Conservation (phyloP, 2,888 invertebrate species). For the Tipula confusa region DNA sequence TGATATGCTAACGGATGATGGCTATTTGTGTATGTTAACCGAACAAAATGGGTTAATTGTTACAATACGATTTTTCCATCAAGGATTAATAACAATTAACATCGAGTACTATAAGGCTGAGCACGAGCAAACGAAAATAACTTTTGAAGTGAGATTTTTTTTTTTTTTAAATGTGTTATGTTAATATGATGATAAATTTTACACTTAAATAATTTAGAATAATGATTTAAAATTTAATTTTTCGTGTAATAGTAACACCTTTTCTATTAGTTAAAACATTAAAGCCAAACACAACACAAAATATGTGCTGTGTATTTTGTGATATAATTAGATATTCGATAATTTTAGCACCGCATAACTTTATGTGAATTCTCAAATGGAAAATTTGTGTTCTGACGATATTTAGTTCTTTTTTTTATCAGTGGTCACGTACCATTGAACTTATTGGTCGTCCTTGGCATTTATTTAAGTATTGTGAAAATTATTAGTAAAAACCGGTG, state of each 20-base stretch:
- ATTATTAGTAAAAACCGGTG: neutral
- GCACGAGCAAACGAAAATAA: slow-evolving; percentile 65
- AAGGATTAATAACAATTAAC: slow-evolving; percentile 74
- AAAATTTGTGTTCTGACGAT: neutral
- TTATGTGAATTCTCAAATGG: neutral
- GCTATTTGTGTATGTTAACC: slow-evolving; percentile 64
- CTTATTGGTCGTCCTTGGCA: neutral
- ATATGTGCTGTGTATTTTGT: neutral
- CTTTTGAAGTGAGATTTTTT: slow-evolving; percentile 63
- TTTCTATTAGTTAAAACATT: neutral
- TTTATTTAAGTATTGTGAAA: neutral
- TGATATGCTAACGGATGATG: slow-evolving; percentile 64
- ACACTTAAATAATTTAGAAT: neutral
- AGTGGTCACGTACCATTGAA: neutral
- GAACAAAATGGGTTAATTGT: slow-evolving; percentile 67
- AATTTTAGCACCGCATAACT: neutral
- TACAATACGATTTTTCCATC: slow-evolving; percentile 66
- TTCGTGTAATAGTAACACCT: neutral
- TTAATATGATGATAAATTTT: no score
- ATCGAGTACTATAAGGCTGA: slow-evolving; percentile 77
- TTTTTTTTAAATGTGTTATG: no score
- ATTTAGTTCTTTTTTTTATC: neutral
- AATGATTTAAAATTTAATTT: neutral
- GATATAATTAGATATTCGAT: neutral
- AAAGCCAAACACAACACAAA: no score